Evolutionary conservation across 2,797 vertebrate genomes (phyloP).

Genomic region (Neosilurus mollespiculum): DNA sequence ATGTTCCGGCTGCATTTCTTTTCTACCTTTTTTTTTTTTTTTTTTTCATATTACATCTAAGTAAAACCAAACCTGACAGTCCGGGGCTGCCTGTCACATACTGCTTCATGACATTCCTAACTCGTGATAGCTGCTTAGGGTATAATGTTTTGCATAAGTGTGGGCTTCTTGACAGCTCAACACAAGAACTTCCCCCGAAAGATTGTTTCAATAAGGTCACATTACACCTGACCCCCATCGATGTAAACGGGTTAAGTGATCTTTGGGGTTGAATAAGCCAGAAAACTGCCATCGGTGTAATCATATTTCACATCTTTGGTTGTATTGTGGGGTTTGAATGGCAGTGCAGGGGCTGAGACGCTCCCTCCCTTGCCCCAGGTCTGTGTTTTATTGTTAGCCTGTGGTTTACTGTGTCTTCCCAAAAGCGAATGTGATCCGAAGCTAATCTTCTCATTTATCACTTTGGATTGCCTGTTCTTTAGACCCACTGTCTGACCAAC

Average conservation of each 20-base stretch:
- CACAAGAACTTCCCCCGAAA: constrained; percentile 29
- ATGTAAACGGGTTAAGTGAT: constrained; percentile 63
- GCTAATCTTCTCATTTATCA: constrained; percentile 75
- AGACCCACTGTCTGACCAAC: constrained; percentile 71
- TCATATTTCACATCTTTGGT: constrained; percentile 67
- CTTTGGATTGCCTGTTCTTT: constrained; percentile 68
- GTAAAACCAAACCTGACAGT: constrained; percentile 30
- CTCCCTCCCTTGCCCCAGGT: constrained; percentile 20
- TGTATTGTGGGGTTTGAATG: constrained; percentile 59
- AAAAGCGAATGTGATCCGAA: constrained; percentile 60
- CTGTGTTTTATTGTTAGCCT: constrained; percentile 68
- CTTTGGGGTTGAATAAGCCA: constrained; percentile 57
- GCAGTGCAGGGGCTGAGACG: constrained; percentile 25
- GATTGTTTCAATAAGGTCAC: constrained; percentile 47
- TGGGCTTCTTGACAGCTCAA: constrained; percentile 49
- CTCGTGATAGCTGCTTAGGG: constrained; percentile 61
- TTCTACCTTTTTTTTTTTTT: neutral
- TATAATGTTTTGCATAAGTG: constrained; percentile 14
- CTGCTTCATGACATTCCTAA: constrained; percentile 62
- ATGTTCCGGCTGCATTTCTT: constrained; percentile 11
- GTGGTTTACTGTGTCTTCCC: constrained; percentile 68
- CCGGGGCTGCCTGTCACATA: constrained; percentile 45
- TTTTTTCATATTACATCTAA: neutral
- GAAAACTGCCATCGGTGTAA: constrained; percentile 61
- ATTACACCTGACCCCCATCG: constrained; percentile 38